Conservation (phyloP, 2,113 vertebrate genomes). For the Lepisosteus osseus region DNA sequence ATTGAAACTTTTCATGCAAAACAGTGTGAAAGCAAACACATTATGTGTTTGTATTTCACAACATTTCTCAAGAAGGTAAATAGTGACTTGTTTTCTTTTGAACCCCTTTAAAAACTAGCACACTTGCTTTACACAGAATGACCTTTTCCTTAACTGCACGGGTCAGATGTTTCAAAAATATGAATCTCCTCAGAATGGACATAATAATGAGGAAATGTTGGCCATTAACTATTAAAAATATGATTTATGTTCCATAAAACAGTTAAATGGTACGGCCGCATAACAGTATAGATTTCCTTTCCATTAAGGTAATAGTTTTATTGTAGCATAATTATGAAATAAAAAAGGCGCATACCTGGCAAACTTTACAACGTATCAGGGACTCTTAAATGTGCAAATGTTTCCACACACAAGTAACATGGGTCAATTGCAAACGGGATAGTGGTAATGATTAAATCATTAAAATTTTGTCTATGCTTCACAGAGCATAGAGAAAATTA, state of each 20-base stretch:
- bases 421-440: constrained; percentile 98
- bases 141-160: constrained; percentile 46
- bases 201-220: constrained; percentile 65
- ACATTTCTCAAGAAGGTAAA: too few relatives aligned
- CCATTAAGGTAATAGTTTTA: constrained; percentile 92
- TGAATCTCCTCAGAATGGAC: constrained; percentile 26
- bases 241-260: constrained; percentile 64
- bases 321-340: constrained; percentile 92
- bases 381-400: constrained; percentile 94
- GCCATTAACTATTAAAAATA: constrained; percentile 68
- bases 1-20: too few relatives aligned
- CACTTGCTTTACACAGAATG: constrained; percentile 20
- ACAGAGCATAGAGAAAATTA: constrained; percentile 99
- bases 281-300: constrained; percentile 68
- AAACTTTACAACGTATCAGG: constrained; percentile 84
- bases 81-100: background rate
- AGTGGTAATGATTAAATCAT: constrained; percentile 99
- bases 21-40: too few relatives aligned
- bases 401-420: constrained; percentile 92
- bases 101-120: background rate
- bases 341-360: constrained; percentile 87
- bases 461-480: constrained; percentile 99
- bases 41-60: too few relatives aligned
- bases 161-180: constrained; percentile 36
- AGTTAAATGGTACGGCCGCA: constrained; percentile 58